Evolutionary conservation across 1,140 invertebrate species (phyloP).

Genomic region (Heterodera schachtii): DNA sequence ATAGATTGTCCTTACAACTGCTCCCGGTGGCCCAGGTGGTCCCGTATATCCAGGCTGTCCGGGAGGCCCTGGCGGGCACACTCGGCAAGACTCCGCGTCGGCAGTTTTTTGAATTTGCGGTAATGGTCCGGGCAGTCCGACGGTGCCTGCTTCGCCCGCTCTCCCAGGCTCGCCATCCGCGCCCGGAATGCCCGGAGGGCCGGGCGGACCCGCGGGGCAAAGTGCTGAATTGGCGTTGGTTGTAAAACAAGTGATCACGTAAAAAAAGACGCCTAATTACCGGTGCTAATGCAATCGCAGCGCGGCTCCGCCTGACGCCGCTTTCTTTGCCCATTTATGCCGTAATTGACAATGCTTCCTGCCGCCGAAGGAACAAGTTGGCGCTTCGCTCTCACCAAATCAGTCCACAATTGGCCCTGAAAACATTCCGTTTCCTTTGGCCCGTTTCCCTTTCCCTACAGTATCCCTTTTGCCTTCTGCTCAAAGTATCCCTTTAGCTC

Average conservation of each 20-base stretch:
- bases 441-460: too few relatives aligned
- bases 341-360: neutral
- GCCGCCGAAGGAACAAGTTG: neutral
- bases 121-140: constrained; percentile 1
- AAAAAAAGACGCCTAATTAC: neutral
- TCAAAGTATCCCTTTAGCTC: too few relatives aligned
- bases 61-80: constrained; percentile 17
- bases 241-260: neutral
- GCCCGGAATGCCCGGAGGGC: constrained; percentile 5
- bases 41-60: constrained; percentile 14
- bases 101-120: neutral
- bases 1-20: neutral
- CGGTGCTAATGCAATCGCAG: constrained; percentile 20
- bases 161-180: constrained; percentile 16
- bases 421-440: too few relatives aligned
- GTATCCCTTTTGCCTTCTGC: too few relatives aligned
- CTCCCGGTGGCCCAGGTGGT: constrained; percentile 16
- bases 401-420: constrained; percentile 15
- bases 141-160: constrained; percentile 7
- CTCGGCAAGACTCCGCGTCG: constrained; percentile 17
- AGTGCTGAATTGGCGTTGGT: neutral
- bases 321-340: neutral
- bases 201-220: constrained; percentile 13
- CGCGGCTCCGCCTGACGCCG: neutral
- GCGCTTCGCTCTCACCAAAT: constrained; percentile 6